A percentile compares a stretch with the other conserved stretches of the same genome.
These are phyloP conservation scores for Ptychochromis oligacanthus DNA, from an alignment of 2,113 vertebrate genomes.

Conservation along the genomic window DNA sequence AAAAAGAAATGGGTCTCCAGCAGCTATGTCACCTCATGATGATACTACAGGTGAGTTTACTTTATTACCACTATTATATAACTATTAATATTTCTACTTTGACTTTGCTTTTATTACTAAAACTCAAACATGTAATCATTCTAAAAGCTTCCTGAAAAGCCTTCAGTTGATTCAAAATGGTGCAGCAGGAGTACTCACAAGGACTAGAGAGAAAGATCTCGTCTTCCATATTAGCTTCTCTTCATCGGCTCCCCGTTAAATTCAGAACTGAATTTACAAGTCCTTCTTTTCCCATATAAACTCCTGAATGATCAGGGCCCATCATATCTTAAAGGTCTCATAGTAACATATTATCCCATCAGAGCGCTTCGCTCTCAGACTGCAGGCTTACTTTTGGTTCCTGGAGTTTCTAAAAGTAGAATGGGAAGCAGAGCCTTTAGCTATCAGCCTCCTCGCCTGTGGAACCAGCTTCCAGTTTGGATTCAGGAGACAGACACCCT, in stretches of 20 bases:
- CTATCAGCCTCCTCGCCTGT: neutral
- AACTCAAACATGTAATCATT: rapidly evolving
- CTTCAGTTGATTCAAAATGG: no score
- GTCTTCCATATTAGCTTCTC: neutral
- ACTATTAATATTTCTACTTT: neutral
- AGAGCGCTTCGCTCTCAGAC: neutral
- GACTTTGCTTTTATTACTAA: neutral
- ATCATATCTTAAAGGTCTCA: no score
- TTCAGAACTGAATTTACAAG: rapidly evolving
- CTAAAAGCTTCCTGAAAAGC: no score
- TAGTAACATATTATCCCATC: no score
- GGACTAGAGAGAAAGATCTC: no score
- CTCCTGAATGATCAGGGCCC: rapidly evolving
- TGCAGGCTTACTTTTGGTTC: neutral
- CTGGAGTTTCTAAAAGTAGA: no score
- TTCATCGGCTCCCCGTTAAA: neutral
- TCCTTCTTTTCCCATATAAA: neutral
- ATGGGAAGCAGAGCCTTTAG: no score
- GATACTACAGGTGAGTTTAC: rapidly evolving
- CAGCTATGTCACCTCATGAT: neutral
- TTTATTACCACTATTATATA: neutral
- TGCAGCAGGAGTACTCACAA: no score
- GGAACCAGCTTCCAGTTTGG: neutral
- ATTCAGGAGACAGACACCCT: neutral
- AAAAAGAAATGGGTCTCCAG: neutral